Percentiles rank a stretch among this genome's conserved stretches.
Conservation (phyloP, 2,113 vertebrate genomes). For the Gobius niger region DNA sequence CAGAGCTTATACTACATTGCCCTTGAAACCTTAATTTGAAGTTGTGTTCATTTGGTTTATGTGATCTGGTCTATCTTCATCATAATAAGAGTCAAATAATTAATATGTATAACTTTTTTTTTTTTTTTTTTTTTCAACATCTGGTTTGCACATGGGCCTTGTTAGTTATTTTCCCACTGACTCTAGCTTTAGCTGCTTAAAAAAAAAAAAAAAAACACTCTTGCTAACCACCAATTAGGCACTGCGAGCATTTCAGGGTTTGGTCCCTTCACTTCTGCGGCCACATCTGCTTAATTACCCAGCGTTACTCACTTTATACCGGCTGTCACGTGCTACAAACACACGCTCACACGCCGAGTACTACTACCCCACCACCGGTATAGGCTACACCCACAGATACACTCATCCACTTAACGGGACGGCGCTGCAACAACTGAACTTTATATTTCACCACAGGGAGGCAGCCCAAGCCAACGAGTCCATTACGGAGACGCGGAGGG, state of each 20-base stretch:
- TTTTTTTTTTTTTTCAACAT: neutral
- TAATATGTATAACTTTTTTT: neutral
- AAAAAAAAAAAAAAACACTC: constrained; percentile 10
- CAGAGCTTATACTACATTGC: neutral
- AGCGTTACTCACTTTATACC: constrained; percentile 44
- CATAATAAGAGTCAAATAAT: neutral
- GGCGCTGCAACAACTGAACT: constrained; percentile 51
- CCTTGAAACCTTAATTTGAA: neutral
- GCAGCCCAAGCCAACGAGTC: constrained; percentile 69
- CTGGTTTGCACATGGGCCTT: neutral
- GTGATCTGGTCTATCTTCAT: neutral
- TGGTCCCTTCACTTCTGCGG: constrained; percentile 38
- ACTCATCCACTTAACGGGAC: constrained; percentile 69
- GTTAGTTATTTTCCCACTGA: constrained; percentile 2
- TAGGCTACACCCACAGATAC: constrained; percentile 32
- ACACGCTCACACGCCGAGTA: neutral
- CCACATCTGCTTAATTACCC: constrained; percentile 58
- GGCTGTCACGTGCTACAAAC: constrained; percentile 1
- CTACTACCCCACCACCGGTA: neutral
- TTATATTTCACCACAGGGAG: constrained; percentile 71
- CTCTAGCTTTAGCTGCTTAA: constrained; percentile 15
- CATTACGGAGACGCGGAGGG: constrained; percentile 59
- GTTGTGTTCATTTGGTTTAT: neutral
- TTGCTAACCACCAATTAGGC: constrained; percentile 29
- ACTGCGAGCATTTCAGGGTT: constrained; percentile 18